phyloP scores from a whole-genome alignment of 2,888 invertebrate genomes.

The Zonitis immaculata region DNA sequence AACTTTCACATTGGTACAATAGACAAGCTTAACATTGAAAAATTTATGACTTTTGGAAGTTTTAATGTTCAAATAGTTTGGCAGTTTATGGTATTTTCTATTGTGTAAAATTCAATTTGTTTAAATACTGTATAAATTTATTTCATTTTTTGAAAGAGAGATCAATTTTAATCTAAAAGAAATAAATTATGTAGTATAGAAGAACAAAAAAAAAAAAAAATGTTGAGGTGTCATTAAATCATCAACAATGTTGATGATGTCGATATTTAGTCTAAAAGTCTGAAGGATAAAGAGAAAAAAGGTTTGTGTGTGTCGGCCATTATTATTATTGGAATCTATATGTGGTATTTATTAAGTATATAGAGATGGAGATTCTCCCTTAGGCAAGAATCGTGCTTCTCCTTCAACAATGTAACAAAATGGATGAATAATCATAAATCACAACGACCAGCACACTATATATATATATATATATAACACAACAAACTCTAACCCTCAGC shows the following conservation, averaged over 20 bases:
- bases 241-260: background rate
- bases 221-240: background rate
- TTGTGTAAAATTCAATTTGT: too few relatives aligned
- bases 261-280: background rate
- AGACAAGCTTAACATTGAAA: background rate
- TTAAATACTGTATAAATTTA: too few relatives aligned
- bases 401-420: constrained; percentile 27
- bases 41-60: background rate
- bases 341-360: background rate
- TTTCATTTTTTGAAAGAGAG: too few relatives aligned
- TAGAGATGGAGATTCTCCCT: background rate
- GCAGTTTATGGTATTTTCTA: background rate
- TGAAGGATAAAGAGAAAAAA: background rate
- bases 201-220: too few relatives aligned
- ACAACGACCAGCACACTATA: constrained; percentile 29
- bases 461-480: too few relatives aligned
- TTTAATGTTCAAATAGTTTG: background rate
- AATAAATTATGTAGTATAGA: background rate
- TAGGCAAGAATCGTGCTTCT: background rate
- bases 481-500: constrained; percentile 26
- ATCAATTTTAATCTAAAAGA: background rate
- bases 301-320: background rate
- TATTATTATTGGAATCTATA: background rate
- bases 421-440: constrained; percentile 32
- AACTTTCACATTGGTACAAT: background rate